Percentiles rank a stretch among this genome's conserved stretches.
Evolutionary conservation across 2,113 vertebrate genomes (phyloP).

Genomic region (Willisornis vidua): DNA sequence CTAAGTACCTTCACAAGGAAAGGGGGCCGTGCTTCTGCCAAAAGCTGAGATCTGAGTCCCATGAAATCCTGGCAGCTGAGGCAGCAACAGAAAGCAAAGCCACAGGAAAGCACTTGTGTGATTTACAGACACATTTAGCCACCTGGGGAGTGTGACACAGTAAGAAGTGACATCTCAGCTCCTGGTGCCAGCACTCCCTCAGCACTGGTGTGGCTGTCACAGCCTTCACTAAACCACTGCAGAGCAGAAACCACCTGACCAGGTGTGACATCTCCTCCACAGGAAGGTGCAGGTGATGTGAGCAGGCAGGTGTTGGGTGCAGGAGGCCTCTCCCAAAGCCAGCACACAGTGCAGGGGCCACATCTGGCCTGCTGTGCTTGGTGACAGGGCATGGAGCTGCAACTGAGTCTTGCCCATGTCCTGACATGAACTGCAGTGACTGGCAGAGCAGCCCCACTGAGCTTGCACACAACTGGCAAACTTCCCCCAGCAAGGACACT

Average conservation of each 20-base stretch:
- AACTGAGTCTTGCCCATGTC: neutral
- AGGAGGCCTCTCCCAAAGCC: neutral
- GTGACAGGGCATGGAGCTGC: neutral
- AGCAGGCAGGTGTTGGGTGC: neutral
- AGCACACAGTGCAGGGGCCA: neutral
- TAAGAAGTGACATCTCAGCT: neutral
- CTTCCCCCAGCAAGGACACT: neutral
- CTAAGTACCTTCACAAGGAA: neutral
- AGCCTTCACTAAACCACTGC: neutral
- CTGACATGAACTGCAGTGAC: neutral
- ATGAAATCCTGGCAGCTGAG: conserved; percentile 12
- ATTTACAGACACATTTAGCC: conserved; percentile 7
- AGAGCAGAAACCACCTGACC: neutral
- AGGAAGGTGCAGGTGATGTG: neutral
- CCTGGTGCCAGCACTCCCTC: neutral
- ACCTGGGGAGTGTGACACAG: neutral
- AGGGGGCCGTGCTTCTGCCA: neutral
- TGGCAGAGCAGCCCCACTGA: neutral
- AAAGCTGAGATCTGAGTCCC: neutral
- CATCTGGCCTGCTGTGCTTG: neutral
- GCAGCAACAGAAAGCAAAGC: neutral
- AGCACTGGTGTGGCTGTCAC: fast-evolving
- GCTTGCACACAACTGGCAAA: neutral
- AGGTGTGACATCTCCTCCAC: neutral
- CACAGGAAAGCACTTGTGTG: neutral